These are phyloP conservation scores for Panulirus ornatus DNA, from an alignment of 1,140 invertebrate genomes.

Conservation along the genomic window DNA sequence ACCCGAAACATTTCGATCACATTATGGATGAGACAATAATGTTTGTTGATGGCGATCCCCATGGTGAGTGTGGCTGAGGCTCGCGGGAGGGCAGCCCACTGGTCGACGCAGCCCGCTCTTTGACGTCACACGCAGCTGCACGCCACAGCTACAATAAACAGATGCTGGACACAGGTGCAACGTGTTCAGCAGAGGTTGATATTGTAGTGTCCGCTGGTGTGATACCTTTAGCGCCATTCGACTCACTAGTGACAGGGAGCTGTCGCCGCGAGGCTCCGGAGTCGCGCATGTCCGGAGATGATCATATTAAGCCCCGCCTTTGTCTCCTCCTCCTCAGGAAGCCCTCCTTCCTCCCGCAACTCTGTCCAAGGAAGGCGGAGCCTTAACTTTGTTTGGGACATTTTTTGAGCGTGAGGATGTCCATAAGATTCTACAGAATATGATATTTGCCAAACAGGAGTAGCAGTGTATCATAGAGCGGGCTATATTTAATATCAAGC, in stretches of 20 bases:
- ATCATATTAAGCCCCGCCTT: conserved; percentile 47
- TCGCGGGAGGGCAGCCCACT: too few species aligned
- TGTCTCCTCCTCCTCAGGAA: background rate
- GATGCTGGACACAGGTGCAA: conserved; percentile 56
- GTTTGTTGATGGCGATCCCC: too few species aligned
- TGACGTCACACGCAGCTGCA: conserved; percentile 25
- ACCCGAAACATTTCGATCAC: too few species aligned
- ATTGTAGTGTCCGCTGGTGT: conserved; percentile 56
- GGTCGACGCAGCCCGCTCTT: conserved; percentile 71
- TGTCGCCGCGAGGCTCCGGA: conserved; percentile 56
- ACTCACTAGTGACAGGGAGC: conserved; percentile 68
- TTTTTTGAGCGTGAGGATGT: background rate
- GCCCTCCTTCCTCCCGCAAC: background rate
- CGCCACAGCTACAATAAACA: conserved; percentile 44
- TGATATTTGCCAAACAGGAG: background rate
- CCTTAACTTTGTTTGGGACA: background rate
- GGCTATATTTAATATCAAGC: background rate
- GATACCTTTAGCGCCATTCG: conserved; percentile 70
- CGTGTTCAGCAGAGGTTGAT: conserved; percentile 41
- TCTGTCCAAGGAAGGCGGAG: conserved; percentile 44
- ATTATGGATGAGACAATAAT: too few species aligned
- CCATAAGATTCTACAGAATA: background rate
- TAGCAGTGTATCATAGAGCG: conserved; percentile 5
- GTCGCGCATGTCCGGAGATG: conserved; percentile 65
- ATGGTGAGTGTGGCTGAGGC: too few species aligned